Evolutionary conservation across 37 sponge, comb jelly and placozoan genomes (phyloP).

Genomic region (Bolinopsis microptera): DNA sequence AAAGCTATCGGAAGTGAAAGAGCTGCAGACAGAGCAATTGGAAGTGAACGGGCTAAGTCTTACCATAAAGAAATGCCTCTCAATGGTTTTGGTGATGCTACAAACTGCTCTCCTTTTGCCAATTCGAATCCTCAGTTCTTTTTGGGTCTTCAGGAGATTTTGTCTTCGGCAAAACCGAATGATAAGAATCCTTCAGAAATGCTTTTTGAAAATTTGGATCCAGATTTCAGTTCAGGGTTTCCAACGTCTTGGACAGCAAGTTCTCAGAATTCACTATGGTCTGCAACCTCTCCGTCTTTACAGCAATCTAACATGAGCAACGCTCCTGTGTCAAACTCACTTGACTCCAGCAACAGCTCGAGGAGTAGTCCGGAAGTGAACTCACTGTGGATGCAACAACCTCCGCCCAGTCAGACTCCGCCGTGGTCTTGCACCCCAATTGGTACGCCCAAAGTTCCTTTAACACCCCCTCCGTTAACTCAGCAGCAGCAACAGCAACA

Average conservation of each 20-base stretch:
- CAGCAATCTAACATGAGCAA: not conserved
- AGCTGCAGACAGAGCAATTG: conserved; percentile 58
- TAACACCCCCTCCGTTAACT: conserved; percentile 5
- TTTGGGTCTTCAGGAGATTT: conserved; percentile 6
- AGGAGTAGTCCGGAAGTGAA: conserved; percentile 49
- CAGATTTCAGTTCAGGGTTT: not conserved
- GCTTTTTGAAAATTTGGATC: conserved; percentile 30
- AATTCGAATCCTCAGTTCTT: conserved; percentile 40
- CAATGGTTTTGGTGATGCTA: not conserved
- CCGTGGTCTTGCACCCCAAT: conserved; percentile 5
- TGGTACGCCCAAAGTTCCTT: not conserved
- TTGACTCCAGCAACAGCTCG: conserved; percentile 32
- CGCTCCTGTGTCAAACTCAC: not conserved
- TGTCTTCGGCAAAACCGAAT: conserved; percentile 17
- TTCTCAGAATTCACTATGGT: not conserved
- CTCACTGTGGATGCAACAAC: conserved; percentile 46
- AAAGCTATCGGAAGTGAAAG: conserved; percentile 43
- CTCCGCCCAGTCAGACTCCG: conserved; percentile 25
- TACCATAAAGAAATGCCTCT: not conserved
- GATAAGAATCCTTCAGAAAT: conserved; percentile 29
- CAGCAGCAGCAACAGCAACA: not conserved
- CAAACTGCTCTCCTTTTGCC: conserved; percentile 27
- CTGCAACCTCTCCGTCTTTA: not conserved
- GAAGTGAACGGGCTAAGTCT: conserved; percentile 14
- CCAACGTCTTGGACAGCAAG: conserved; percentile 22